Conservation (phyloP, 2,888 invertebrate species). For the Phanerotoma sp. region DNA sequence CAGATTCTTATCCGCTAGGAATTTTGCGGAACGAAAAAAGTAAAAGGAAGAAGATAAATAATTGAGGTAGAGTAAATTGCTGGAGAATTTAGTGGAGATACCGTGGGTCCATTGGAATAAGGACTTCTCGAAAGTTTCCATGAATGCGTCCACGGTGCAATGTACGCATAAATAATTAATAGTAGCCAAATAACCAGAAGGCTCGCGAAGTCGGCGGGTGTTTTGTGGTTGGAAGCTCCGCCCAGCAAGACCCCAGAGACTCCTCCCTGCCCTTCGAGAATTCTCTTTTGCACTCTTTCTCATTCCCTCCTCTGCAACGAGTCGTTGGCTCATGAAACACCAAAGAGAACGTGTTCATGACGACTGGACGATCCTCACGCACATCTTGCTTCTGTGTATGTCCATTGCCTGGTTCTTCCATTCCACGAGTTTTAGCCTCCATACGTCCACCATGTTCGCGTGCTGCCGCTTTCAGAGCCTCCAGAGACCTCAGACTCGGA, state of each 20-base stretch:
- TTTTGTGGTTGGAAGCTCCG: slow-evolving; percentile 51
- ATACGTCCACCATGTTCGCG: slow-evolving; percentile 22
- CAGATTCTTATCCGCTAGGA: too few species aligned
- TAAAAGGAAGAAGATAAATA: too few species aligned
- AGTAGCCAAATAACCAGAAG: slow-evolving; percentile 47
- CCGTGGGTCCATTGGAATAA: not conserved
- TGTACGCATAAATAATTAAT: slow-evolving; percentile 36
- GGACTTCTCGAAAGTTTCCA: not conserved
- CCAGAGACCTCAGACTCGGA: not conserved
- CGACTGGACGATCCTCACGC: slow-evolving; percentile 20
- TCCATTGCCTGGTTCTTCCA: not conserved
- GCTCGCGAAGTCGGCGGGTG: slow-evolving; percentile 29
- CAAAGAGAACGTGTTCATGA: slow-evolving; percentile 24
- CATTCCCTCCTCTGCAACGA: not conserved
- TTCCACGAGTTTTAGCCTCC: slow-evolving; percentile 1
- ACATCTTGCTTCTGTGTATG: not conserved
- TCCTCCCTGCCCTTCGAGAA: slow-evolving; percentile 49
- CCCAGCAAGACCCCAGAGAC: slow-evolving; percentile 53
- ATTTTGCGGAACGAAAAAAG: too few species aligned
- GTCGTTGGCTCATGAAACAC: slow-evolving; percentile 17
- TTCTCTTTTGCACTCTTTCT: slow-evolving; percentile 11
- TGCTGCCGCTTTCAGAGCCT: slow-evolving; percentile 5
- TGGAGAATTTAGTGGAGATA: too few species aligned
- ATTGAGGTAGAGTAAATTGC: too few species aligned
- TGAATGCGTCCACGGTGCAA: not conserved